Evolutionary conservation across 2,113 vertebrate genomes (phyloP).

Genomic region (Arvicanthis niloticus): DNA sequence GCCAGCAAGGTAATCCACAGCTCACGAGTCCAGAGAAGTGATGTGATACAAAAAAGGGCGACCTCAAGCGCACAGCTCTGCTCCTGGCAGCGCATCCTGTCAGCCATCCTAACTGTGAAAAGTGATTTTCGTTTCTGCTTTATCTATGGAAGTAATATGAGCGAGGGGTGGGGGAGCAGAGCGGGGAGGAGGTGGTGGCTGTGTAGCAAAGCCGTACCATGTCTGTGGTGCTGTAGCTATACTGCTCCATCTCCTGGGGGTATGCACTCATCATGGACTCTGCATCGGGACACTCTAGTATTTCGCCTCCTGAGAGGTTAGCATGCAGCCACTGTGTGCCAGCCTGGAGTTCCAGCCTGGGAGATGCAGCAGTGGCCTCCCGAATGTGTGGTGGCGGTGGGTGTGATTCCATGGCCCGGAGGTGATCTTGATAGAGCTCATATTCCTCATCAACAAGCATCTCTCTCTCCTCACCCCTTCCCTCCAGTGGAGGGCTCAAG

Average conservation of each 20-base stretch:
- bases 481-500: slow-evolving; percentile 67
- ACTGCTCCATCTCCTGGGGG: slow-evolving; percentile 68
- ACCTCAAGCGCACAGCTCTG: not conserved
- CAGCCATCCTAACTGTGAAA: not conserved
- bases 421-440: slow-evolving; percentile 78
- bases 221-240: not conserved
- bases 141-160: not conserved
- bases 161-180: not conserved
- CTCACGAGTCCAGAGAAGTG: not conserved
- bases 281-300: slow-evolving; percentile 23
- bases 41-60: not conserved
- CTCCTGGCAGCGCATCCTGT: not conserved
- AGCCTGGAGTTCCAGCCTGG: slow-evolving; percentile 15
- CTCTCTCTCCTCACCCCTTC: slow-evolving; percentile 85
- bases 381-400: not conserved
- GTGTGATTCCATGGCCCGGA: slow-evolving; percentile 67
- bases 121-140: not conserved
- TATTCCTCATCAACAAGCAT: slow-evolving; percentile 92
- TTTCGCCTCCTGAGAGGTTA: not conserved
- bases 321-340: slow-evolving; percentile 72
- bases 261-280: slow-evolving; percentile 3
- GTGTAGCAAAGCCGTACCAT: slow-evolving; percentile 73
- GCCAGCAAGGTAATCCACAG: not conserved
- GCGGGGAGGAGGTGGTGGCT: no score
- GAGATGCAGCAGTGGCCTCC: not conserved